These are phyloP conservation scores for Chelonus insularis DNA, from an alignment of 1,140 invertebrate species.

Conservation along the genomic window DNA sequence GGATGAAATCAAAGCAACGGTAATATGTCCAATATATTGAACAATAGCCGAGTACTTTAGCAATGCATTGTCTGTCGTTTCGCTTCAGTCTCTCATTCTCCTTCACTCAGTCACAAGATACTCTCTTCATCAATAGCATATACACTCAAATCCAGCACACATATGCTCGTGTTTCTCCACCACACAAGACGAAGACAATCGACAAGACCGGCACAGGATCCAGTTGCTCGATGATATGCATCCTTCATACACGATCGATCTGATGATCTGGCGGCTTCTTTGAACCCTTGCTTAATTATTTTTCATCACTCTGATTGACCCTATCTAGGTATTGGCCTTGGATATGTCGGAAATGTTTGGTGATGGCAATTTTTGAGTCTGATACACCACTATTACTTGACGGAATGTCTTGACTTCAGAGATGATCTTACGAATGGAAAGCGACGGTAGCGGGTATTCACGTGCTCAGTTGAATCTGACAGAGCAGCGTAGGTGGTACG, in stretches of 20 bases:
- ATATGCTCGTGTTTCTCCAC: conserved; percentile 21
- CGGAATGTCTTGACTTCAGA: too few relatives aligned
- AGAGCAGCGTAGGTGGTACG: conserved; percentile 51
- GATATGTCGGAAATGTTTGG: not conserved
- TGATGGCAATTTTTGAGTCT: not conserved
- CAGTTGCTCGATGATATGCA: conserved; percentile 27
- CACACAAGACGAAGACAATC: conserved; percentile 23
- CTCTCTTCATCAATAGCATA: conserved; percentile 18
- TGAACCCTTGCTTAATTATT: conserved; percentile 47
- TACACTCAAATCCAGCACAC: conserved; percentile 5
- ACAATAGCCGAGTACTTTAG: conserved; percentile 18
- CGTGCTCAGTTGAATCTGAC: conserved; percentile 47
- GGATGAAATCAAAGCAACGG: conserved; percentile 7
- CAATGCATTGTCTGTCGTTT: conserved; percentile 27
- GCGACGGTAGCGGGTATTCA: conserved; percentile 35
- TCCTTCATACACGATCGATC: conserved; percentile 35
- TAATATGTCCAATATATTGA: not conserved
- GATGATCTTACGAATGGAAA: not conserved
- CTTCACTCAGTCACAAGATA: conserved; percentile 11
- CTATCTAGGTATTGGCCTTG: conserved; percentile 38
- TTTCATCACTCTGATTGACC: conserved; percentile 43
- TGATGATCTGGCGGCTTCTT: conserved; percentile 44
- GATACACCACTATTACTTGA: not conserved
- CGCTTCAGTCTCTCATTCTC: conserved; percentile 18
- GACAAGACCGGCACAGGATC: conserved; percentile 13